Base-by-base conservation (phyloP, 1,140 invertebrate species). In the Pararge aegeria region DNA sequence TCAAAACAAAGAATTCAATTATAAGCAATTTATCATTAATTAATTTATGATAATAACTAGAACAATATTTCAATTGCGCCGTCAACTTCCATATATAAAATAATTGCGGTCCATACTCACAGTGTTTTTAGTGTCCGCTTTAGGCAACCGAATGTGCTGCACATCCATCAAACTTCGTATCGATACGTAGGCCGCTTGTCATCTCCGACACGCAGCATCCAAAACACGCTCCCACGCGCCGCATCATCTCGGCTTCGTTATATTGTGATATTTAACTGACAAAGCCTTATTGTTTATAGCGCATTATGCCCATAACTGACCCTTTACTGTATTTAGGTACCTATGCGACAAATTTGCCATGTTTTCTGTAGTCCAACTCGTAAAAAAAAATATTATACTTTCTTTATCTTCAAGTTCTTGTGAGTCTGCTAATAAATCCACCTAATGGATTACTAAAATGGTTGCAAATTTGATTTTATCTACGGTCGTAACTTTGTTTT, bases 181-280 rank as follows among this genome's bases (percentile, higher is more conserved):
- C 38, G 18, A 27, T 38, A 30, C 42, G 44, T 48, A 24, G 42
- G 42, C 20, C 5, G 55, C 19, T 13, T 42, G 38, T 42, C 38
- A 42, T 42, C 38, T 42, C 38, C 5, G 38, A 42, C 38, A 30
- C 38, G 49, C 42, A 48, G 30, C 5, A 13, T 38, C 59, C 59
- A 61, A 49, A 61, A 55, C 15, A 1, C n/a, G 5, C 27, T 52
- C 63, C 63, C 63, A 65, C 62, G 62, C 62, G 20, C 9, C 10
- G 20, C 16, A 9, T 51, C 57, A 51, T 55, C 42, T 19, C 48
- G 48, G 16, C 57, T 42, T 54, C 56, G 30, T 64, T 55, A 55
- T 59, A 29, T 7, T 34, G 15, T 27, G 12, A 49, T 34, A 20
- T 27, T n/a, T 18, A 40, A 18, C 13, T 18, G 13, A 20, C 24